phyloP scores from a whole-genome alignment of 1,140 invertebrate species.

The Heliconius nattereri region DNA sequence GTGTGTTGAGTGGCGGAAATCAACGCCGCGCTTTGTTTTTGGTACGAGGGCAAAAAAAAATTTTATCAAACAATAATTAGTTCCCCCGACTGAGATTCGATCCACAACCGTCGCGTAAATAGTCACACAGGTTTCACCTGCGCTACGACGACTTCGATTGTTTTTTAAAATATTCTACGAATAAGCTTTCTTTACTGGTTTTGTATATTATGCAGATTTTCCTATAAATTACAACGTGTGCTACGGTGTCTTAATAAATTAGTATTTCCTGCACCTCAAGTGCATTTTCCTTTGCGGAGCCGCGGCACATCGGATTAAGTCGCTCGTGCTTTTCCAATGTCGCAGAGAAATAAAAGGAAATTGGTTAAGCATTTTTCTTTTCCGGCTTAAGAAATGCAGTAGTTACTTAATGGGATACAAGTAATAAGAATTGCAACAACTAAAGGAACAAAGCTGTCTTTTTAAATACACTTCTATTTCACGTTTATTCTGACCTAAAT shows the following conservation, averaged over 20 bases:
- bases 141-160: no score
- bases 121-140: no score
- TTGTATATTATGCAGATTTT: neutral
- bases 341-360: constrained; percentile 54
- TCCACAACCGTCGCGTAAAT: no score
- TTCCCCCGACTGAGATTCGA: no score
- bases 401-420: constrained; percentile 35
- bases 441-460: constrained; percentile 4
- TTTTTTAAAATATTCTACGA: no score
- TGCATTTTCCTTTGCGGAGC: constrained; percentile 57
- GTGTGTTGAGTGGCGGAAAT: no score
- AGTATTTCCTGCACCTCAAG: constrained; percentile 48
- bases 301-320: constrained; percentile 57
- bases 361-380: constrained; percentile 59
- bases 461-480: neutral
- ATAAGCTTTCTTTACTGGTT: neutral
- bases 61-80: no score
- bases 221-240: constrained; percentile 16
- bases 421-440: constrained; percentile 12
- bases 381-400: constrained; percentile 31
- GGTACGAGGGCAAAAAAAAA: no score
- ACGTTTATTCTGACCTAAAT: constrained; percentile 9
- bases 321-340: constrained; percentile 51
- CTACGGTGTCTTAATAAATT: constrained; percentile 45
- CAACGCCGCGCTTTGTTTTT: no score